These are phyloP conservation scores for Heteromyza rotundicornis DNA, from an alignment of 2,888 invertebrate species.

Conservation along the genomic window DNA sequence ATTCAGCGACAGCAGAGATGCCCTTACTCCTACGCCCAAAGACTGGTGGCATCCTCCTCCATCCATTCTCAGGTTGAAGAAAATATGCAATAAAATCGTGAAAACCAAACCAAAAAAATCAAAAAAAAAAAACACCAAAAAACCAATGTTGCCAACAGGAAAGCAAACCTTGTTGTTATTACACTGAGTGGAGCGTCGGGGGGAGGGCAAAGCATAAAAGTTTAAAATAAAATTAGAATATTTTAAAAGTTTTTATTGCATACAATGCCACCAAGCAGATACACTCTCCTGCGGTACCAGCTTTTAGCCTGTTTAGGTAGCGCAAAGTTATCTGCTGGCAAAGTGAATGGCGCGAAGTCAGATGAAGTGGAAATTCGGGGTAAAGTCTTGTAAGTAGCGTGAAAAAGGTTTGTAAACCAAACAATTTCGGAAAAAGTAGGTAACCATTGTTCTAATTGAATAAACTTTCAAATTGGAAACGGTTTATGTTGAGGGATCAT, in stretches of 20 bases:
- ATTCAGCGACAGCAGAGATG: constrained; percentile 1
- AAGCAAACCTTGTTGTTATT: no score
- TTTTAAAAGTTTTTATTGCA: constrained; percentile 12
- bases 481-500: no score
- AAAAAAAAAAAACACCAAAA: no score
- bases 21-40: background rate
- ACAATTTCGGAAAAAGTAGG: no score
- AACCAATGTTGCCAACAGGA: background rate
- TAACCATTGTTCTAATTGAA: no score
- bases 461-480: background rate
- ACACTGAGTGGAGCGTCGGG: background rate
- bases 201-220: background rate
- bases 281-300: no score
- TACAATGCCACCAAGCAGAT: background rate
- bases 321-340: no score
- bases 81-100: constrained; percentile 48
- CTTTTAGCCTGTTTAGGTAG: no score
- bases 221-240: constrained; percentile 13
- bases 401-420: background rate
- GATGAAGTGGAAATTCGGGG: constrained; percentile 50
- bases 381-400: constrained; percentile 7
- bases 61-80: no score
- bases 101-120: no score
- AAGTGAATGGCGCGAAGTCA: constrained; percentile 52
- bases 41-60: no score